Evolutionary conservation across 2,113 vertebrate species (phyloP).

Genomic region (Pithys albifrons): DNA sequence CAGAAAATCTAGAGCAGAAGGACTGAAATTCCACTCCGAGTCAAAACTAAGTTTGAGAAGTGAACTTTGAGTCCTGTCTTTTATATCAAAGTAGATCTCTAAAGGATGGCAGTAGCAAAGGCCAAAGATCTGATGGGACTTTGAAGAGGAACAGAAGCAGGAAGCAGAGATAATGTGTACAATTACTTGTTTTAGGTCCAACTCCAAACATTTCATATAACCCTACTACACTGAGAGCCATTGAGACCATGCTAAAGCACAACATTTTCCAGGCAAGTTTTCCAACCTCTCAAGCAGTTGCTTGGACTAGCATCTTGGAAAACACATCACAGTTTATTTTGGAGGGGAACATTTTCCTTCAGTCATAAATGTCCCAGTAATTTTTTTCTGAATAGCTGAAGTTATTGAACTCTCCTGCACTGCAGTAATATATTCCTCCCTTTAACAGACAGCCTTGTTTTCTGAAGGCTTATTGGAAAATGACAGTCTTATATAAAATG

Average conservation of each 20-base stretch:
- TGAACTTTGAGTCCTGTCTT: neutral
- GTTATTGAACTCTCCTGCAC: constrained; percentile 58
- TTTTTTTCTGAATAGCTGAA: constrained; percentile 43
- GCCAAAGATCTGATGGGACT: neutral
- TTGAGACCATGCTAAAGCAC: neutral
- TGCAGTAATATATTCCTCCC: constrained; percentile 60
- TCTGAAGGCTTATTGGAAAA: constrained; percentile 71
- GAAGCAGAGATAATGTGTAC: neutral
- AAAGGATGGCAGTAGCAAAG: neutral
- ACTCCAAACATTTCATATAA: neutral
- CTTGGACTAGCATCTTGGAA: constrained; percentile 29
- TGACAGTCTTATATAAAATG: constrained; percentile 61
- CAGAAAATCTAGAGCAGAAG: neutral
- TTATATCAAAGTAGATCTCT: neutral
- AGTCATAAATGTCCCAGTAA: constrained; percentile 64
- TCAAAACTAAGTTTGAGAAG: neutral
- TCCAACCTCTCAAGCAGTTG: neutral
- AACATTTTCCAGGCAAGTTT: neutral
- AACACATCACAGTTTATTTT: constrained; percentile 57
- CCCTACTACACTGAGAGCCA: neutral
- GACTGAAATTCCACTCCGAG: neutral
- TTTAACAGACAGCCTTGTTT: constrained; percentile 53
- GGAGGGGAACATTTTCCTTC: constrained; percentile 18
- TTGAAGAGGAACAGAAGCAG: neutral
- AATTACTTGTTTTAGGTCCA: neutral